phyloP scores from a whole-genome alignment of 2,888 invertebrate species.

The Euplexia lucipara region DNA sequence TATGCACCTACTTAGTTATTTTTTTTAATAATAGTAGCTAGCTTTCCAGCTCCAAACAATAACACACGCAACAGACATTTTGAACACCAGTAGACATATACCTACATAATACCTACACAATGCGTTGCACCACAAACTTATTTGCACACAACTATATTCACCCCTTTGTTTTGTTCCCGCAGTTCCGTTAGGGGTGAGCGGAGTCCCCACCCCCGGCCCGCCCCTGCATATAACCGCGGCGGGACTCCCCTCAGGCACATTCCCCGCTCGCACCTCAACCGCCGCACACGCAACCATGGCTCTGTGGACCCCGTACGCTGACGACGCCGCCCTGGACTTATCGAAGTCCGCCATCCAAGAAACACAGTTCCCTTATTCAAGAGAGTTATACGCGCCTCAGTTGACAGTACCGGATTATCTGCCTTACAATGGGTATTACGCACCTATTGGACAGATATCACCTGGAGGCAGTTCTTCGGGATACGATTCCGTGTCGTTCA shows the following conservation, averaged over 20 bases:
- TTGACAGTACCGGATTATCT: conserved; percentile 28
- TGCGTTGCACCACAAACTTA: conserved; percentile 24
- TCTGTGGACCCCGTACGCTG: conserved; percentile 84
- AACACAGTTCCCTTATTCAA: conserved; percentile 15
- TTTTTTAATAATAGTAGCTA: not conserved
- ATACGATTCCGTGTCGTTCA: conserved; percentile 58
- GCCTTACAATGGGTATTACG: conserved; percentile 53
- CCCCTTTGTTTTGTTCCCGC: conserved; percentile 58
- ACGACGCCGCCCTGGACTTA: conserved; percentile 76
- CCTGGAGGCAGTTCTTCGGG: conserved; percentile 68
- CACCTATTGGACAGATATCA: conserved; percentile 66
- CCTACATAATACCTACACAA: conserved; percentile 15
- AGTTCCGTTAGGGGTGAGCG: conserved; percentile 50
- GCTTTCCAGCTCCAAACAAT: not conserved
- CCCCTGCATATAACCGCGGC: conserved; percentile 60
- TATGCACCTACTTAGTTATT: too few relatives aligned
- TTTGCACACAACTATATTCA: conserved; percentile 35
- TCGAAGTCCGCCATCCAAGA: conserved; percentile 67
- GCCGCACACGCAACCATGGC: conserved; percentile 72
- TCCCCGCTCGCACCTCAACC: conserved; percentile 56
- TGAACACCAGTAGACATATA: conserved; percentile 23
- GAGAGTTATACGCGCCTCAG: conserved; percentile 23
- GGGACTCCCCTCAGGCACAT: conserved; percentile 60
- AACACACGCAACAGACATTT: conserved; percentile 8
- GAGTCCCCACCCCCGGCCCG: conserved; percentile 41